Conservation (phyloP, 2,113 vertebrate species). For the Onychorhynchus coronatus region DNA sequence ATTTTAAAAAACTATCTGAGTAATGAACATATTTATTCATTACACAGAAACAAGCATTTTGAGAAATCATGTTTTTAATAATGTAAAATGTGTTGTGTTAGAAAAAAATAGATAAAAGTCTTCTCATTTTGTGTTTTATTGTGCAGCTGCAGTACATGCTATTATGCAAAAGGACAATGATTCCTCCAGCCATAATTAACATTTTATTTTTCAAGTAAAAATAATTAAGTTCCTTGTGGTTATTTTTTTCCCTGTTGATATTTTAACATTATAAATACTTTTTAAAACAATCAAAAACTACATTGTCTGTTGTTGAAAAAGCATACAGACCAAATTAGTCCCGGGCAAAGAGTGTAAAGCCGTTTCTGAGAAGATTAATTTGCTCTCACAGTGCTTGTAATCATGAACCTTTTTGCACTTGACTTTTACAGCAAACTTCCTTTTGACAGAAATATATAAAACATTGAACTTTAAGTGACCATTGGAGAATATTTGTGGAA, state of each 20-base stretch:
- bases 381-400: not conserved
- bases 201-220: not conserved
- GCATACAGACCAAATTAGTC: not conserved
- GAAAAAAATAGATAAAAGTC: not conserved
- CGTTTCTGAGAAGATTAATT: constrained; percentile 15
- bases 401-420: not conserved
- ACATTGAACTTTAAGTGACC: constrained; percentile 19
- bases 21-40: not conserved
- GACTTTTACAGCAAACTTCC: not conserved
- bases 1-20: not conserved
- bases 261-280: not conserved
- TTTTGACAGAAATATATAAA: constrained; percentile 13
- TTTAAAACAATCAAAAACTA: not conserved
- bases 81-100: not conserved
- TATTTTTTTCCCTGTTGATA: no score
- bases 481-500: not conserved
- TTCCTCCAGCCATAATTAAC: not conserved
- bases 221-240: not conserved
- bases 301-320: not conserved
- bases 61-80: not conserved
- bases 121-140: not conserved
- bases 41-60: not conserved
- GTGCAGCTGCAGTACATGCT: not conserved
- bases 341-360: not conserved
- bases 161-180: not conserved